Base-by-base conservation (phyloP, 2,888 invertebrate species). In the Dorcus parallelipipedus region DNA sequence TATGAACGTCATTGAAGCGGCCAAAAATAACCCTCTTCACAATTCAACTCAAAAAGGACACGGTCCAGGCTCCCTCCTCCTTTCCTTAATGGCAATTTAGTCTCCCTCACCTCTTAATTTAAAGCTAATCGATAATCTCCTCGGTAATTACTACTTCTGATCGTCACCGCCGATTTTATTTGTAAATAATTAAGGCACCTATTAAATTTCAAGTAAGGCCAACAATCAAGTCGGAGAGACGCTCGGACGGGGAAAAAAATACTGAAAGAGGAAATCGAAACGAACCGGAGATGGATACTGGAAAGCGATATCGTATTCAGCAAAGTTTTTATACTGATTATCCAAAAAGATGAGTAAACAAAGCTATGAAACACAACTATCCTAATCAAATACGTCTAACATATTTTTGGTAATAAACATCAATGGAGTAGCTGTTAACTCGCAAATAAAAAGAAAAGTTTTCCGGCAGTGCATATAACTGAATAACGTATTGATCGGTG, bases 331-430 rank as follows among this genome's bases (percentile, higher is more conserved):
- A 54, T 54, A 47, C 53, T 33, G 26, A 33, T 33, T 33, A 33
- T 51, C 53, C 38, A 14, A 39, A 42, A 38, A 49, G 51, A 45
- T 51, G 43, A 42, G 58, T 58, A 58, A 58, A 58, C 58, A 58
- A 58, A 58, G 58, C 54, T 54, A 58, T 58, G 58, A 58, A 58
- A 58, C 54, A 58, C 52, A 58, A 51, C 58, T 58, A 58, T 58
- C 50, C 51, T 58, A 58, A 58, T 58, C 58, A 58, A 58, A 33
- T 33, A 33, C 26, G 26, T 33, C 26, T 33, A 33, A 33, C 26
- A 33, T 33, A 33, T 33, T 33, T 33, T 33, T 6, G 26, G 26
- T 33, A 33, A 33, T 33, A 33, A 33, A 33, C 26, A 33, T 33
- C 6, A 33, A 33, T 7, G 26, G 26, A 33, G 26, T 33, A 33